Evolutionary conservation across 2,888 invertebrate genomes (phyloP), one percentile per base, ranked within the genome.

Genomic region (Dione vanillae): DNA sequence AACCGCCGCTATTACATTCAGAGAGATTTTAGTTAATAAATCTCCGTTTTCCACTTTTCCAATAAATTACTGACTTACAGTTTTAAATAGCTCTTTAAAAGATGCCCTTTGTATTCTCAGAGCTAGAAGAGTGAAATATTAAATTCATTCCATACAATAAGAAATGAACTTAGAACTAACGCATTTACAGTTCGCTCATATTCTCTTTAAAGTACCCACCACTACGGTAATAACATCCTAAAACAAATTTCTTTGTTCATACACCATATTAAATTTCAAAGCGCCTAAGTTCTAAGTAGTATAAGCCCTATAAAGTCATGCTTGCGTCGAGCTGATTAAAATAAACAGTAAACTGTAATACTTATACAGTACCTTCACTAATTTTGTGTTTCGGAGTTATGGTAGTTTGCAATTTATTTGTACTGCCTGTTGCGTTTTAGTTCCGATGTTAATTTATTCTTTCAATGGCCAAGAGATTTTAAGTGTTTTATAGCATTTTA

Each of bases 191-290:
- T 0, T 16, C 14, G 0, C n/a, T 16, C 5, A 5, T 37, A n/a
- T 56, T 40, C 37, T 37, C 37, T 37, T 56, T 37, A 11, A 56
- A 56, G 11, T 0, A 6, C 16, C 11, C 37, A 12, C 11, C 16
- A 56, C 1, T 56, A 37, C n/a, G n/a, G 35, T 37, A 56, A 37
- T 56, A 56, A 56, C 40, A 37, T 5, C 16, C 6, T n/a, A 56
- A 56, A 12, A 5, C 10, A 1, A 40, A 37, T 37, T 40, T 11
- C 56, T 56, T 56, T 56, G 37, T 56, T 56, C 56, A 40, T 56
- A 56, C 37, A 16, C 16, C 37, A 37, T 56, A 40, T 16, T 56
- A 56, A 56, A 56, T 56, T 40, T 56, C 16, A 56, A 56, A 56
- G 56, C 12, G 16, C 11, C 37, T 56, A 40, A 56, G 16, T 56